Evolutionary conservation across 2,888 invertebrate species (phyloP).

Genomic region (Nycteola revayana): DNA sequence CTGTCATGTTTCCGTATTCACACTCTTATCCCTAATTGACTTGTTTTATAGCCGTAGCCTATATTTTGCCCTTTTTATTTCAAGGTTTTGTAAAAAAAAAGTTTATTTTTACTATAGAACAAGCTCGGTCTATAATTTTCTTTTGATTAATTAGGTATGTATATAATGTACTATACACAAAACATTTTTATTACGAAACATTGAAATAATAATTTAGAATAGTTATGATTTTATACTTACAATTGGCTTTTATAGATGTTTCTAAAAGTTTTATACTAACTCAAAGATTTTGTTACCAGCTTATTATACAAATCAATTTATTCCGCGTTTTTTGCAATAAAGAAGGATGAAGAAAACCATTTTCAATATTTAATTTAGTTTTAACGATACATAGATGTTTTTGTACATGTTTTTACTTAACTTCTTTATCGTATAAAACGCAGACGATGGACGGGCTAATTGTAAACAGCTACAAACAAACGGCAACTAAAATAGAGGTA

Average conservation of each 20-base stretch:
- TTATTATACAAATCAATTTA: slow-evolving; percentile 29
- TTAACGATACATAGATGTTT: slow-evolving; percentile 1
- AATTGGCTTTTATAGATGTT: slow-evolving; percentile 43
- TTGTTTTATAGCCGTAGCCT: no score
- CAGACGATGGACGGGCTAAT: slow-evolving; percentile 33
- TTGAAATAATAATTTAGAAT: no score
- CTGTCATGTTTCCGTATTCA: no score
- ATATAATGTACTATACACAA: no score
- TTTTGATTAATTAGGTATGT: no score
- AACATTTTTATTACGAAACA: no score
- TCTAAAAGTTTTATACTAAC: slow-evolving; percentile 36
- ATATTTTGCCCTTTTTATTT: no score
- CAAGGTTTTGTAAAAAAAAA: no score
- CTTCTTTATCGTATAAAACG: slow-evolving; percentile 28
- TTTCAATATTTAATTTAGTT: slow-evolving; percentile 1
- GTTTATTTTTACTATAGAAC: no score
- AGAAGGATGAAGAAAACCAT: slow-evolving; percentile 8
- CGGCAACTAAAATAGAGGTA: slow-evolving; percentile 49
- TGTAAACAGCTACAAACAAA: slow-evolving; percentile 44
- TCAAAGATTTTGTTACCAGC: slow-evolving; percentile 50
- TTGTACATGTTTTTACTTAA: no score
- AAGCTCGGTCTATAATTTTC: no score
- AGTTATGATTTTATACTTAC: slow-evolving; percentile 38
- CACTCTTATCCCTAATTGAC: no score
- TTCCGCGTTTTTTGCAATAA: slow-evolving; percentile 27